These are phyloP conservation scores for Neolamprologus tretocephalus DNA, from an alignment of 2,113 vertebrate genomes.

Conservation along the genomic window DNA sequence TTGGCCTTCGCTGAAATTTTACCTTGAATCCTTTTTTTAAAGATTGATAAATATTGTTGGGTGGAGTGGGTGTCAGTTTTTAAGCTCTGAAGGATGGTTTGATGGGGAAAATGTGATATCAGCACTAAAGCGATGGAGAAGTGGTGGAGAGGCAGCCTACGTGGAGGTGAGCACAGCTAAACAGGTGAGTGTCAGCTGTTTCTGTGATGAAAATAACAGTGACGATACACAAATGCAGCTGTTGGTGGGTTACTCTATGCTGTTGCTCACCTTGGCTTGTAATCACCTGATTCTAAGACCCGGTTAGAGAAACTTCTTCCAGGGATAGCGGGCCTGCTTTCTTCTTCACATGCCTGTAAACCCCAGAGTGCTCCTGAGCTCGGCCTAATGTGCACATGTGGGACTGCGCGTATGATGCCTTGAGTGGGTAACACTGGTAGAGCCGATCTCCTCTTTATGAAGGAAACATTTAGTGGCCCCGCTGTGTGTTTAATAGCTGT, in stretches of 20 bases:
- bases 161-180: not conserved
- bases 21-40: not conserved
- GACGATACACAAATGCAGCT: not conserved
- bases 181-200: not conserved
- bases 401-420: not conserved
- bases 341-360: not conserved
- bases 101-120: not conserved
- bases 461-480: not conserved
- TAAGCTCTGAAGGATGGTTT: not conserved
- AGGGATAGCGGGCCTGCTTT: not conserved
- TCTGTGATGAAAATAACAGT: not conserved
- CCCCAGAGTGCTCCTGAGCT: not conserved
- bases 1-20: not conserved
- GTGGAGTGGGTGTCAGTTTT: not conserved
- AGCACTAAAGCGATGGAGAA: not conserved
- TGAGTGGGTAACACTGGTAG: not conserved
- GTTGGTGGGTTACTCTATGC: not conserved
- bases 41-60: not conserved
- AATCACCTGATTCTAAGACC: not conserved
- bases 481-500: not conserved
- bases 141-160: not conserved
- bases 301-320: not conserved
- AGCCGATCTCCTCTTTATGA: constrained; percentile 7
- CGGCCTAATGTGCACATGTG: not conserved
- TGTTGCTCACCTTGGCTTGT: not conserved